Conservation (phyloP, 1,140 invertebrate genomes). For the Dendrolimus punctatus region DNA sequence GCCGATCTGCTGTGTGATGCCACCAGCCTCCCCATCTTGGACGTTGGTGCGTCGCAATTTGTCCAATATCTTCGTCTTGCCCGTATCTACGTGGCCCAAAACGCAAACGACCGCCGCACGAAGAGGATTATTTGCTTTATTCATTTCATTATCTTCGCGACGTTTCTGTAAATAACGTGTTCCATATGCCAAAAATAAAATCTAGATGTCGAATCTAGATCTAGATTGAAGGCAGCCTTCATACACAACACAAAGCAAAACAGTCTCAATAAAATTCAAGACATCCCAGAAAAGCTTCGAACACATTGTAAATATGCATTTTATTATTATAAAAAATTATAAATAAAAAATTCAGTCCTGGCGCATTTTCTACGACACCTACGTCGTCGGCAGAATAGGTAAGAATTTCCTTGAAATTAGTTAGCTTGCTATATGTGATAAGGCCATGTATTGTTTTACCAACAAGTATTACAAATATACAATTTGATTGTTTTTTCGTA, state of each 20-base stretch:
- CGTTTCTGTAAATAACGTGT: constrained; percentile 75
- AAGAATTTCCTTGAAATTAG: no score
- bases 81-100: constrained; percentile 99
- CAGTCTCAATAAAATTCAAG: no score
- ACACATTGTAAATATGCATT: background rate
- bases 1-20: constrained; percentile 99
- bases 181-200: no score
- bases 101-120: constrained; percentile 98
- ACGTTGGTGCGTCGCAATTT: constrained; percentile 96
- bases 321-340: background rate
- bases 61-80: constrained; percentile 99
- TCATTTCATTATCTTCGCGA: constrained; percentile 87
- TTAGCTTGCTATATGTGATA: no score
- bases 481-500: background rate
- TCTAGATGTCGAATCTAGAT: no score
- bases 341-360: constrained; percentile 1
- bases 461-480: background rate
- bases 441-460: no score
- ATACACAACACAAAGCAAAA: no score
- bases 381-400: no score
- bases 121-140: constrained; percentile 83
- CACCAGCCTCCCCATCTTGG: constrained; percentile 98
- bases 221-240: no score
- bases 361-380: background rate
- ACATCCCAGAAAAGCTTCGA: background rate